Evolutionary conservation across 2,888 invertebrate species (phyloP).

Genomic region (Pachymerium ferrugineum): DNA sequence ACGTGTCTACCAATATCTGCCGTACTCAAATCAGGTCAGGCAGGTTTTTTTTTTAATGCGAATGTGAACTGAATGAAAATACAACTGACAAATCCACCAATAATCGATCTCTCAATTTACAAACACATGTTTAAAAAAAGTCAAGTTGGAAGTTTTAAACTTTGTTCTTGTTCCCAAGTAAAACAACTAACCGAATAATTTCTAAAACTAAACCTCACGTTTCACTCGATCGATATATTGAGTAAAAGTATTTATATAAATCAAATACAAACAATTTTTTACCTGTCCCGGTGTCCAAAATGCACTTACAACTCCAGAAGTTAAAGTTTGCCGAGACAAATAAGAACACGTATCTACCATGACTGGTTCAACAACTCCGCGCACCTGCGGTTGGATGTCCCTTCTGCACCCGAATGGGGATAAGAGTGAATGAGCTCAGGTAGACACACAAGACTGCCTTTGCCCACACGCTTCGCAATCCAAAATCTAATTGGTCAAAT

Average conservation of each 20-base stretch:
- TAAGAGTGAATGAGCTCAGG: conserved; percentile 7
- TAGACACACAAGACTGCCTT: not conserved
- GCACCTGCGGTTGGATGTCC: not conserved
- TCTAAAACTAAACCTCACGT: too few relatives aligned
- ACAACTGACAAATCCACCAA: not conserved
- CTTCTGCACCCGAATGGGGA: not conserved
- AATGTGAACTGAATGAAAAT: not conserved
- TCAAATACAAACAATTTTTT: not conserved
- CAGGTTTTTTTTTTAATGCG: not conserved
- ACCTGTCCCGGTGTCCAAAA: not conserved
- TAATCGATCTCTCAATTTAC: not conserved
- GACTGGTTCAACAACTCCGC: not conserved
- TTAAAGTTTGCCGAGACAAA: not conserved
- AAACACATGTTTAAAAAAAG: not conserved
- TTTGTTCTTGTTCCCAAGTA: too few relatives aligned
- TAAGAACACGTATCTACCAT: not conserved
- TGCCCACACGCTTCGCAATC: too few relatives aligned
- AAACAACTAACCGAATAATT: too few relatives aligned
- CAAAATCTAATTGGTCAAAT: not conserved
- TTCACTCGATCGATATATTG: too few relatives aligned
- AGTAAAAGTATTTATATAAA: not conserved
- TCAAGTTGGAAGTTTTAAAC: too few relatives aligned
- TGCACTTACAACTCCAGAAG: too few relatives aligned
- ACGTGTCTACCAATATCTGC: not conserved
- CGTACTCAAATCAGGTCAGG: not conserved